phyloP scores from a whole-genome alignment of 2,888 invertebrate genomes.

The Xestia ashworthii region DNA sequence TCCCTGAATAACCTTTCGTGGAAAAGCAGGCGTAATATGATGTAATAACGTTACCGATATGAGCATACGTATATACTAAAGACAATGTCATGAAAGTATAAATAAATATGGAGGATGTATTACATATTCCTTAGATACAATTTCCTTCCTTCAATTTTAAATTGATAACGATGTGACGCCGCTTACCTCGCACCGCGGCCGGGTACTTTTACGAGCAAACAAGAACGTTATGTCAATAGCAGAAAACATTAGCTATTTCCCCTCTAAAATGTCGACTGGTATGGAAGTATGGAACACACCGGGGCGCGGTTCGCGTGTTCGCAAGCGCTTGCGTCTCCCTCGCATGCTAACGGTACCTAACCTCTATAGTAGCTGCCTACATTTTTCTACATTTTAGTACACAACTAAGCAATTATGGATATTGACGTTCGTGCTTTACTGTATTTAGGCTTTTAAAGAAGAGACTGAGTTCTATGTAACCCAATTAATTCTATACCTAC shows the following conservation, averaged over 20 bases:
- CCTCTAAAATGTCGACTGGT: slow-evolving; percentile 69
- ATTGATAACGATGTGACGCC: slow-evolving; percentile 67
- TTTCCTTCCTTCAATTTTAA: slow-evolving; percentile 61
- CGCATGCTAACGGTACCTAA: slow-evolving; percentile 73
- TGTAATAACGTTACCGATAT: neutral
- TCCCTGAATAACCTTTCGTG: neutral
- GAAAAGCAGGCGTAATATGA: neutral
- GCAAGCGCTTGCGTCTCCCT: slow-evolving; percentile 71
- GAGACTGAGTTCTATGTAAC: slow-evolving; percentile 60
- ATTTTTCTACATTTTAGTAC: slow-evolving; percentile 78
- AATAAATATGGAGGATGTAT: slow-evolving; percentile 42
- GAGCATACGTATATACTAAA: neutral
- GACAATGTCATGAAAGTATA: slow-evolving; percentile 12
- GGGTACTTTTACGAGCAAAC: slow-evolving; percentile 68
- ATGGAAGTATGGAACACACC: slow-evolving; percentile 49
- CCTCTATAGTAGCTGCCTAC: slow-evolving; percentile 68
- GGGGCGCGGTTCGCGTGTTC: slow-evolving; percentile 82
- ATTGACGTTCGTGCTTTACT: slow-evolving; percentile 75
- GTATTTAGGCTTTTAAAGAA: slow-evolving; percentile 70
- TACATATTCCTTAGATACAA: slow-evolving; percentile 51
- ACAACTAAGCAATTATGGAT: slow-evolving; percentile 77
- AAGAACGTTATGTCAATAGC: slow-evolving; percentile 73
- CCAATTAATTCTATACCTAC: slow-evolving; percentile 57
- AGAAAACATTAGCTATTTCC: slow-evolving; percentile 75
- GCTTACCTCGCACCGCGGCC: slow-evolving; percentile 56